phyloP scores from a whole-genome alignment of 1,140 invertebrate species.

The Meteorus sp. region DNA sequence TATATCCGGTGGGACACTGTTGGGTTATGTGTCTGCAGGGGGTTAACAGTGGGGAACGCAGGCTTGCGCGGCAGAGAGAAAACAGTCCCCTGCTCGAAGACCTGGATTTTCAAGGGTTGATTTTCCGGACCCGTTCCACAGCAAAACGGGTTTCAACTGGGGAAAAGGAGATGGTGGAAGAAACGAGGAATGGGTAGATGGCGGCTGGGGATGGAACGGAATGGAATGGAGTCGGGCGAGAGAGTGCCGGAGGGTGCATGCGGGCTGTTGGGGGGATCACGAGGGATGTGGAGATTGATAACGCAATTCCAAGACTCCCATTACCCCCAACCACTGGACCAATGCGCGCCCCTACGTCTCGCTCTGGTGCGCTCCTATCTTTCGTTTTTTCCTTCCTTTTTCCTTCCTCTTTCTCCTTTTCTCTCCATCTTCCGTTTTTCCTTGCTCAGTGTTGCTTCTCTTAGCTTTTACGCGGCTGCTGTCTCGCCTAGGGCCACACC shows the following conservation, averaged over 20 bases:
- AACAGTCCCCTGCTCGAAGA: conserved; percentile 41
- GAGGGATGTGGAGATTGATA: conserved; percentile 59
- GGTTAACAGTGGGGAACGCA: conserved; percentile 31
- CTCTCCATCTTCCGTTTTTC: conserved; percentile 24
- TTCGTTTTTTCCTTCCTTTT: conserved; percentile 41
- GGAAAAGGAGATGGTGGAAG: conserved; percentile 30
- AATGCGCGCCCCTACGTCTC: conserved; percentile 36
- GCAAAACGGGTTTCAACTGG: conserved; percentile 37
- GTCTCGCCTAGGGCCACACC: conserved; percentile 11
- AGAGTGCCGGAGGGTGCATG: conserved; percentile 38
- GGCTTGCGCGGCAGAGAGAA: conserved; percentile 41
- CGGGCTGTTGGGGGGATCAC: conserved; percentile 32
- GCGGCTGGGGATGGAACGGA: conserved; percentile 43
- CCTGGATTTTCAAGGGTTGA: no score
- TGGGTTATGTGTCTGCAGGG: conserved; percentile 35
- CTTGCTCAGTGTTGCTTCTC: conserved; percentile 23
- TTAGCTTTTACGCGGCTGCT: conserved; percentile 21
- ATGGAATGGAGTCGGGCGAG: conserved; percentile 52
- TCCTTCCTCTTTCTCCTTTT: conserved; percentile 26
- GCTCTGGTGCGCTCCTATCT: conserved; percentile 56
- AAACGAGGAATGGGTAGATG: conserved; percentile 31
- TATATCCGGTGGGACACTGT: conserved; percentile 26
- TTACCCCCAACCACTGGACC: conserved; percentile 48
- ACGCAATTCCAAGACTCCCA: conserved; percentile 62
- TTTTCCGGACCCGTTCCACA: no score